Base-by-base conservation (phyloP, 2,888 invertebrate genomes). In the Portevinia maculata region DNA sequence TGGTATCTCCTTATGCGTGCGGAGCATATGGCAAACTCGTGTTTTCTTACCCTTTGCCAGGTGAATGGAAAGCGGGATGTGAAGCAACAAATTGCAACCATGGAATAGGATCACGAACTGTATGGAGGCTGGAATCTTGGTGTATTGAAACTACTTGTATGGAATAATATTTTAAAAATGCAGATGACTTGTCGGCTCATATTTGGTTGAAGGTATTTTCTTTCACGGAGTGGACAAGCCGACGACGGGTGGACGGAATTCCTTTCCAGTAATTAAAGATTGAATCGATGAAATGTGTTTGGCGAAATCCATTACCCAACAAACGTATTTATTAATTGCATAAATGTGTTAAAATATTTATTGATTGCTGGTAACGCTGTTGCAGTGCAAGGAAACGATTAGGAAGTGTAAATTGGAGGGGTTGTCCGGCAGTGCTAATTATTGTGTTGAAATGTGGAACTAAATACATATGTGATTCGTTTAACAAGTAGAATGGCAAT, bases 151-250 rank as follows among this genome's bases (percentile, higher is more conserved):
- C 75, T 64, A 70, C 60, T 52, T 70, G 19, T 69, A 81, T 75
- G 79, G 79, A 52, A 81, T 81, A 75, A 75, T 75, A 81, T 81
- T 32, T 75, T 4, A 75, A 75, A 81, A 81, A 75, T 81, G 69
- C 69, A 64, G 75, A 81, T 81, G 57, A 62, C 79, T 64, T 62
- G 62, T 62, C 37, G 79, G 21, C 48, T 75, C 64, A 50, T 60
- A 74, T 75, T 70, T 75, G 70, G 75, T 48, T 64, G 30, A 24
- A 19, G 64, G 75, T 64, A 79, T 81, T 75, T 70, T 64, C 44
- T 55, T 0, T 30, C 3, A 1, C 9, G 34, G n/a, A 46, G 17
- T 1, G 34, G 24, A 2, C n/a, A 4, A 1, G 28, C 13, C 11
- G 53, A 8, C 8, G 7, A 39, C 41, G 44, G 17, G 6, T 11